Evolutionary conservation across 2,113 vertebrate species (phyloP), one percentile per base, ranked within the genome.

Genomic region (Natator depressus): DNA sequence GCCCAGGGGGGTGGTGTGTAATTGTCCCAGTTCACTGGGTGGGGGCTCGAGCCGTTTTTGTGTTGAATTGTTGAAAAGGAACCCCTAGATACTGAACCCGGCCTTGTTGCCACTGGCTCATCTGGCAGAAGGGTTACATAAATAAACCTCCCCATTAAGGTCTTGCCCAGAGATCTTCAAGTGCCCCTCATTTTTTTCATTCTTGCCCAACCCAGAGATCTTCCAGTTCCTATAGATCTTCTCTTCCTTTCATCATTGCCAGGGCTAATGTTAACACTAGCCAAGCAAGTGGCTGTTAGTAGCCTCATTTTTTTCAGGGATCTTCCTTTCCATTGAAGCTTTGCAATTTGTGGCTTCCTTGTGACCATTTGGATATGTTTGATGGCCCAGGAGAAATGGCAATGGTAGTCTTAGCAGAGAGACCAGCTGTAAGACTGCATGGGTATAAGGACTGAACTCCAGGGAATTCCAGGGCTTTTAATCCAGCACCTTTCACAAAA

Each of bases 221-320:
- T 10, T 42, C 38, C 38, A 29, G n/a, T 55, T 82, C 13, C n/a
- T 46, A 42, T 54, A 16, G 69, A 46, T 75, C 6, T 11, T 93
- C 88, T 84, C 54, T 31, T 6, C 57, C 16, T 9, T 94, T 2
- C 4, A 17, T 59, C 51, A 53, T 0, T 38, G 8, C 11, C 90
- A 24, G 27, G 12, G 80, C 17, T 38, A 76, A 88, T 35, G 2
- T 1, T 5, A 75, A 22, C 20, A 75, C 10, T 35, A 25, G 22
- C 5, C 75, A 8, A 89, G 1, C 3, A 19, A n/a, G 19, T 62
- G 5, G 10, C 5, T 82, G 81, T 62, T 80, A 7, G 29, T 53
- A 82, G 10, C 1, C 46, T 2, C 12, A 8, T 5, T 59, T 1
- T 78, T 84, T 50, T 1, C 3, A 7, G 6, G 8, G 1, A 49